These are phyloP conservation scores for Platorchestia sp. DNA, from an alignment of 1,140 invertebrate species.

Conservation along the genomic window DNA sequence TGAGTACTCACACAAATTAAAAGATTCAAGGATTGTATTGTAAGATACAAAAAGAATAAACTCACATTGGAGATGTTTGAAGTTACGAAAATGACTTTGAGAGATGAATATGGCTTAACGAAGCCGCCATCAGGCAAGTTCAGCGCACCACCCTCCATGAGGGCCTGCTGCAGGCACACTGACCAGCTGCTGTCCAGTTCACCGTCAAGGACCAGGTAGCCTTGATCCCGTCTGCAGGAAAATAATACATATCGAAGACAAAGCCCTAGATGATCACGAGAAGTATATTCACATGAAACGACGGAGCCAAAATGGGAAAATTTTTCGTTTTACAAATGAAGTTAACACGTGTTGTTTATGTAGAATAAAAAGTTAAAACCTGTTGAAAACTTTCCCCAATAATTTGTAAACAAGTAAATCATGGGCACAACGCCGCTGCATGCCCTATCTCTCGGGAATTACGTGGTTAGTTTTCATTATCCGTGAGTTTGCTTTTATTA, in stretches of 20 bases:
- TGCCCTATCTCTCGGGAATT: no score
- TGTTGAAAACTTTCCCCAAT: no score
- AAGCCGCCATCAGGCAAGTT: neutral
- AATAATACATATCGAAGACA: neutral
- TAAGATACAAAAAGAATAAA: neutral
- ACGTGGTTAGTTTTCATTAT: no score
- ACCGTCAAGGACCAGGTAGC: slow-evolving; percentile 3
- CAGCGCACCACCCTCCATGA: neutral
- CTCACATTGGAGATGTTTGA: neutral
- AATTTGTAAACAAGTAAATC: no score
- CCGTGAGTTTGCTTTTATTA: no score
- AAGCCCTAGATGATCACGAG: no score
- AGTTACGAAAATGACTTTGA: neutral
- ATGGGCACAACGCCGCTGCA: no score
- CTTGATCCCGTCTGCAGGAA: neutral
- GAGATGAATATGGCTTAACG: neutral
- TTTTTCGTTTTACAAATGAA: no score
- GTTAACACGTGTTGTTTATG: no score
- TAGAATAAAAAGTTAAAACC: no score
- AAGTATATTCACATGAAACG: no score
- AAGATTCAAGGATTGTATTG: neutral
- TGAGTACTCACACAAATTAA: neutral
- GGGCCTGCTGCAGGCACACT: neutral
- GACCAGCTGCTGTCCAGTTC: neutral
- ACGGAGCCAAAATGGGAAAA: no score